Evolutionary conservation across 2,888 invertebrate genomes (phyloP).

Genomic region (Chymomyza amoena): DNA sequence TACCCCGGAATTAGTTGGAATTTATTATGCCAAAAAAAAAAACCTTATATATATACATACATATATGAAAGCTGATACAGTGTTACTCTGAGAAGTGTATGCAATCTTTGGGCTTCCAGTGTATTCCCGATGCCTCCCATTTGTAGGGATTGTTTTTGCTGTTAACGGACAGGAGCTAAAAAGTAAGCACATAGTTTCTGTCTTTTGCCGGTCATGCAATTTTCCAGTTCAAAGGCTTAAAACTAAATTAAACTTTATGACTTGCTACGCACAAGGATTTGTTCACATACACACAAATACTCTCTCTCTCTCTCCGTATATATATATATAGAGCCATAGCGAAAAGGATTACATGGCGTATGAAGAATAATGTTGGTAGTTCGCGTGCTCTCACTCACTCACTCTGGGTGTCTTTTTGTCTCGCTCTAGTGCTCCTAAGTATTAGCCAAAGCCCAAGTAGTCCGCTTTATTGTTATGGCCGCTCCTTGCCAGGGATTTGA

Average conservation of each 20-base stretch:
- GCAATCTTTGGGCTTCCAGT: not conserved
- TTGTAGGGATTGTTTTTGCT: not conserved
- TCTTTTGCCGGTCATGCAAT: constrained; percentile 51
- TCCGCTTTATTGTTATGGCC: not conserved
- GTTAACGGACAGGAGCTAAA: not conserved
- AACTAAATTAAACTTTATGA: constrained; percentile 73
- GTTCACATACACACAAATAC: constrained; percentile 9
- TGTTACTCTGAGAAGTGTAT: not conserved
- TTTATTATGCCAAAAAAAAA: too few species aligned
- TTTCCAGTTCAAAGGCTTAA: constrained; percentile 73
- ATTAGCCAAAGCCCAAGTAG: constrained; percentile 3
- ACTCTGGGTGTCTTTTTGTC: constrained; percentile 19
- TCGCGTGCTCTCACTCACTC: constrained; percentile 23
- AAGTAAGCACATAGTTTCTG: constrained; percentile 1
- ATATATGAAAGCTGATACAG: too few species aligned
- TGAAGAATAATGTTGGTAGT: constrained; percentile 65
- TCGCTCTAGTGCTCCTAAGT: not conserved
- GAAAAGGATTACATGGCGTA: constrained; percentile 67
- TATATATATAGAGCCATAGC: constrained; percentile 9
- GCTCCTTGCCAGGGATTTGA: constrained; percentile 32
- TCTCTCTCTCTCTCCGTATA: too few species aligned
- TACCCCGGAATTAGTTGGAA: too few species aligned
- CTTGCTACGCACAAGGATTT: constrained; percentile 51
- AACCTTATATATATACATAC: too few species aligned
- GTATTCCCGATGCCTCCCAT: not conserved